Evolutionary conservation across 2,888 invertebrate genomes (phyloP).

Genomic region (Lacanobia oleracea): DNA sequence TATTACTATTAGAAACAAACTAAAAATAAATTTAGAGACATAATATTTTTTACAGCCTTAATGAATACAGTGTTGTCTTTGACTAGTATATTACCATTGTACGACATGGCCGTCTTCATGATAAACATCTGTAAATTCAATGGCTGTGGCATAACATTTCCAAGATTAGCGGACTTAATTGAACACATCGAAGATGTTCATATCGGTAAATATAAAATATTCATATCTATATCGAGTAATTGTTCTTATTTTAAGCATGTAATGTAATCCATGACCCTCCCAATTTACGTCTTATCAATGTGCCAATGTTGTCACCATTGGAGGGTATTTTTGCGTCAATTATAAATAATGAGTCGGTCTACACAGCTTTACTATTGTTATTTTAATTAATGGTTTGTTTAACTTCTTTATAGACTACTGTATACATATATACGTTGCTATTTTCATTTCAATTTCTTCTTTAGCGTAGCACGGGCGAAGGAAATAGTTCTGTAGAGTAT

Average conservation of each 20-base stretch:
- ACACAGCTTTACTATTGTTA: conserved; percentile 65
- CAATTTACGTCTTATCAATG: conserved; percentile 86
- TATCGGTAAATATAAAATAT: conserved; percentile 92
- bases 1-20: neutral
- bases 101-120: conserved; percentile 96
- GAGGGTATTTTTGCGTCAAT: conserved; percentile 75
- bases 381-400: conserved; percentile 51
- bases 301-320: conserved; percentile 86
- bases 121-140: conserved; percentile 97
- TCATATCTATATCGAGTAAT: conserved; percentile 60
- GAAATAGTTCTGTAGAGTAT: conserved; percentile 36
- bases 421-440: conserved; percentile 12
- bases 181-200: conserved; percentile 97
- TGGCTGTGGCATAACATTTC: conserved; percentile 96
- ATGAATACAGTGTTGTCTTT: conserved; percentile 73
- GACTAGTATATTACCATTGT: conserved; percentile 85
- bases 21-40: conserved; percentile 14
- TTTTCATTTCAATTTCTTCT: conserved; percentile 45
- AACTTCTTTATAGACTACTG: conserved; percentile 23
- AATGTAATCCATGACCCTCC: conserved; percentile 79
- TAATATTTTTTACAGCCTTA: conserved; percentile 49
- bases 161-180: conserved; percentile 95
- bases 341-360: conserved; percentile 69
- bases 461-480: conserved; percentile 41
- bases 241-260: conserved; percentile 68